A percentile compares a stretch with the other conserved stretches of the same genome.
phyloP scores from a whole-genome alignment of 2,113 vertebrate species.

The Xiphias gladius region DNA sequence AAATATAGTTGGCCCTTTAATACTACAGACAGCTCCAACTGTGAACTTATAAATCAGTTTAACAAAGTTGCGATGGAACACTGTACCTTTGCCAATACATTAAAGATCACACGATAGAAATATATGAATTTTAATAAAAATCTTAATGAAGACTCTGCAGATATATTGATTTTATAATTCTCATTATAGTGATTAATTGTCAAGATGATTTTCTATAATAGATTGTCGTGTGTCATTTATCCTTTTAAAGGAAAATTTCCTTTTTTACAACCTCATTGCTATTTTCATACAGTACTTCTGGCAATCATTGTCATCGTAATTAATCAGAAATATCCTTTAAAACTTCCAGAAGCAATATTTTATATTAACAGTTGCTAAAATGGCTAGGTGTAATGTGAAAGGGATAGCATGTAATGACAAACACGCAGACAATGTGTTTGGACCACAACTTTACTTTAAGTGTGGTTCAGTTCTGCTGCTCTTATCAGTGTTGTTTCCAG shows the following conservation, averaged over 20 bases:
- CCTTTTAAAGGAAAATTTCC: not conserved
- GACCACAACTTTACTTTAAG: not conserved
- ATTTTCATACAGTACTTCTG: not conserved
- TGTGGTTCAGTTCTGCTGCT: not conserved
- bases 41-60: slow-evolving; percentile 16
- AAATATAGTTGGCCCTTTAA: slow-evolving; percentile 10
- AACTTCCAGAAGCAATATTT: not conserved
- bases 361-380: not conserved
- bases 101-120: not conserved
- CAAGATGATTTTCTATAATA: not conserved
- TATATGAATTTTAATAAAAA: not conserved
- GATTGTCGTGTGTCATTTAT: not conserved
- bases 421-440: not conserved
- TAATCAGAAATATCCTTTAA: not conserved
- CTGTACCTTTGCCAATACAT: not conserved
- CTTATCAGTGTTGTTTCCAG: not conserved
- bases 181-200: not conserved
- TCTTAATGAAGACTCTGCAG: not conserved
- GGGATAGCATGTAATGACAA: not conserved
- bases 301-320: not conserved
- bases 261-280: not conserved
- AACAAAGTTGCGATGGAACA: slow-evolving; percentile 15
- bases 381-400: not conserved
- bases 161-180: not conserved
- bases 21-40: not conserved